A percentile compares a stretch with the other conserved stretches of the same genome.
These are phyloP conservation scores for Cyaniris semiargus DNA, from an alignment of 2,888 invertebrate species.

Conservation along the genomic window DNA sequence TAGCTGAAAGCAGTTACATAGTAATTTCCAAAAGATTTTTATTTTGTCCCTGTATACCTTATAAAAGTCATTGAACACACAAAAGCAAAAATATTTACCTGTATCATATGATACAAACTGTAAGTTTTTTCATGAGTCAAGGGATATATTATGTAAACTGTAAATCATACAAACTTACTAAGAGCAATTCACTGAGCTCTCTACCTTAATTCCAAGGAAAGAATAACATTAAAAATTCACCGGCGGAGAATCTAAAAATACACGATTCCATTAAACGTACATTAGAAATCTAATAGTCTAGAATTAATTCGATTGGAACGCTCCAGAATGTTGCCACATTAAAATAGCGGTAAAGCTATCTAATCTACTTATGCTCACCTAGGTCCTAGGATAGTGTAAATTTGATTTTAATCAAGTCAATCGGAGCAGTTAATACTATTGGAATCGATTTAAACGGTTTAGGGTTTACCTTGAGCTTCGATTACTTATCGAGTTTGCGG, in stretches of 20 bases:
- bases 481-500: background rate
- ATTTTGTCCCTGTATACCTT: too few species aligned
- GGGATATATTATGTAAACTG: too few species aligned
- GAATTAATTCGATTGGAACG: conserved; percentile 24
- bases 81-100: too few species aligned
- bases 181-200: too few species aligned
- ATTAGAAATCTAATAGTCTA: conserved; percentile 21
- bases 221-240: background rate
- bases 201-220: background rate
- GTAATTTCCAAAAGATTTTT: too few species aligned
- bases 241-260: conserved; percentile 11
- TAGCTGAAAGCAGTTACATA: too few species aligned
- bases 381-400: conserved; percentile 31
- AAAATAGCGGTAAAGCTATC: conserved; percentile 26
- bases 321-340: conserved; percentile 24
- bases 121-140: too few species aligned
- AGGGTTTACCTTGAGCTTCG: conserved; percentile 21
- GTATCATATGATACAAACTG: too few species aligned
- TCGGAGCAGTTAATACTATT: conserved; percentile 29
- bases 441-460: conserved; percentile 33
- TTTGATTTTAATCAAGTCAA: conserved; percentile 34
- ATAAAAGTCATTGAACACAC: too few species aligned
- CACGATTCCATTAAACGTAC: conserved; percentile 4
- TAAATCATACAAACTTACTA: too few species aligned
- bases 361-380: conserved; percentile 31